These are phyloP conservation scores for Stenodera caucasica DNA, from an alignment of 2,888 invertebrate genomes.

Conservation along the genomic window DNA sequence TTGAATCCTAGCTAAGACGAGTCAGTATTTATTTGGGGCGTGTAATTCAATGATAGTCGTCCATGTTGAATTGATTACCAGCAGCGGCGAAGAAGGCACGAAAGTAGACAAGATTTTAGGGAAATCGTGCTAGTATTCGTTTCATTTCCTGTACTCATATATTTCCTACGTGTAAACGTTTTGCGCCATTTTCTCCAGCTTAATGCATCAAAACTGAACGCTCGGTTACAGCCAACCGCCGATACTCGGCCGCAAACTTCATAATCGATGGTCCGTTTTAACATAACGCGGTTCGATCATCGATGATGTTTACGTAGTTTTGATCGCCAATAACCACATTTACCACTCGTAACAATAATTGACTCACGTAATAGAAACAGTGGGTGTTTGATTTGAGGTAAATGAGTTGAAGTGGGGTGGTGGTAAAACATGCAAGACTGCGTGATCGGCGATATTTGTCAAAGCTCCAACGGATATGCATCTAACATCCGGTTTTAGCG, in stretches of 20 bases:
- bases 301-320: background rate
- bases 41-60: conserved; percentile 29
- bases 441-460: conserved; percentile 1
- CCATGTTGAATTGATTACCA: conserved; percentile 22
- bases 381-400: too few relatives aligned
- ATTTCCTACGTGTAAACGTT: conserved; percentile 20
- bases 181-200: conserved; percentile 11
- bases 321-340: background rate
- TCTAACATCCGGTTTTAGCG: background rate
- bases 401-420: too few relatives aligned
- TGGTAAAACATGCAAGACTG: too few relatives aligned
- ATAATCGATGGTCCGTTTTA: background rate
- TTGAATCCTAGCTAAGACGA: conserved; percentile 27
- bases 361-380: background rate
- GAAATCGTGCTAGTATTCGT: conserved; percentile 23
- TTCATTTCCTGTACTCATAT: conserved; percentile 26
- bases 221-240: background rate
- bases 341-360: background rate
- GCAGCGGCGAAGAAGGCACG: background rate
- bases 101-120: conserved; percentile 16
- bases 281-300: background rate
- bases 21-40: conserved; percentile 29
- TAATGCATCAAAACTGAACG: background rate
- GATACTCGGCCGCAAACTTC: background rate
- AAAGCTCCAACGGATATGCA: conserved; percentile 1